Base-by-base conservation (phyloP, 23 tunicate genomes). In the Pegea sp. region DNA sequence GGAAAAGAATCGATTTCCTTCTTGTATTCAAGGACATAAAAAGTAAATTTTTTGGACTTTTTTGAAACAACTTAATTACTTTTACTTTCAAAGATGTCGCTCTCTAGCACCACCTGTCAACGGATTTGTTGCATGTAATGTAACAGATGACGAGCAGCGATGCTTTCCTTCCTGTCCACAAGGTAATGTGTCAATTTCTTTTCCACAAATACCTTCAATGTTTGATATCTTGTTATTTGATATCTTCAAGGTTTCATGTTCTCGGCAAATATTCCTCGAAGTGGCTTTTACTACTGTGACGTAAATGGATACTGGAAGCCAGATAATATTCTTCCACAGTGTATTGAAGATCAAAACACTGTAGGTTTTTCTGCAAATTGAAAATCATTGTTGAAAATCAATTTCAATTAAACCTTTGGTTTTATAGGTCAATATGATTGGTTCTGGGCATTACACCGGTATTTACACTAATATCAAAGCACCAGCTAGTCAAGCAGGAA, bases 131-230 rank as follows among this genome's bases (percentile, higher is more conserved):
- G 76, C 86, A 3, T 79, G 93, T 65, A 79, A 84, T 49, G 86
- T 79, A 49, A 91, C 91, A 18, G 76, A 91, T 34, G 86, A 72
- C 11, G 84, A 84, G 34, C 99, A 79, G 29, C 51, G 91, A 16
- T 79, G 93, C 30, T 84, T 50, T 53, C 99, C 99, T 29, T 21
- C 63, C n/a, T 91, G 99, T 64, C 99, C 99, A 48, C 49, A 62
- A 65, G 90, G 90, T 72, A 8, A 46, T n/a, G n/a, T n/a, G n/a
- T n/a, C n/a, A n/a, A n/a, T n/a, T n/a, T n/a, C n/a, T n/a, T n/a
- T n/a, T n/a, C n/a, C n/a, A 8, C 11, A 8, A 38, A 16, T 11
- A 11, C 25, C 8, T 19, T 11, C 21, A 22, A 26, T n/a, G 24
- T 6, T 6, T 23, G 21, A 16, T 23, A 31, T 31, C 8, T 43